These are phyloP conservation scores for Conus canariensis DNA, from an alignment of 2,888 invertebrate species.

Conservation along the genomic window DNA sequence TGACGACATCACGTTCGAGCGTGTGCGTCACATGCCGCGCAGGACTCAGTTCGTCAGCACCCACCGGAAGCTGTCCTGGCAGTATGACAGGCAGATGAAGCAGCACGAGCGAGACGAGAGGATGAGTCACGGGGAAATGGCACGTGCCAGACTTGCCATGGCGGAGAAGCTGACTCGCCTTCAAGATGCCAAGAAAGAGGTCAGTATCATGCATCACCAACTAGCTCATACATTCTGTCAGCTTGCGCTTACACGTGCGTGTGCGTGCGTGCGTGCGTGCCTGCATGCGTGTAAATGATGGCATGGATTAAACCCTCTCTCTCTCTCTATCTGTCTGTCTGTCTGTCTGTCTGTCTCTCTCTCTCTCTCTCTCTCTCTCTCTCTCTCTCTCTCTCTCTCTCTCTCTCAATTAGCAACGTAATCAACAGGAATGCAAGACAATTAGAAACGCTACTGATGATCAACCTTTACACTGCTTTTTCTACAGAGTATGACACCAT, in stretches of 20 bases:
- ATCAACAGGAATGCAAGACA: too few species aligned
- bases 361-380: too few species aligned
- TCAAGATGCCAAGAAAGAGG: constrained; percentile 43
- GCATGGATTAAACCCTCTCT: too few species aligned
- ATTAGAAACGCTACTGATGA: too few species aligned
- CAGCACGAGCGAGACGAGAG: constrained; percentile 58
- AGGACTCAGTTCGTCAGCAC: constrained; percentile 59
- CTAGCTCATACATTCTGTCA: neutral
- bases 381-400: neutral
- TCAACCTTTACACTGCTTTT: too few species aligned
- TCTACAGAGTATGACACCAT: too few species aligned
- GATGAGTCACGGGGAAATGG: constrained; percentile 54
- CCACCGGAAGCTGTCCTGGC: constrained; percentile 61
- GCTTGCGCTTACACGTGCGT: too few species aligned
- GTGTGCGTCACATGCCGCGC: constrained; percentile 58
- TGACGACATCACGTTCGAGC: constrained; percentile 62
- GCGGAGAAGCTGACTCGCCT: constrained; percentile 55
- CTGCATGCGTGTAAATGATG: neutral
- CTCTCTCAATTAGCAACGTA: too few species aligned
- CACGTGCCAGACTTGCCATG: constrained; percentile 56
- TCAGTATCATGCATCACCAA: neutral
- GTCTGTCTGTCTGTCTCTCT: neutral
- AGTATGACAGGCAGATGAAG: constrained; percentile 57
- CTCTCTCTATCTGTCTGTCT: neutral
- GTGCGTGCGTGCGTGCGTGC: neutral